Evolutionary conservation across 2,888 invertebrate genomes (phyloP), one percentile per base, ranked within the genome.

Genomic region (Phania funesta): DNA sequence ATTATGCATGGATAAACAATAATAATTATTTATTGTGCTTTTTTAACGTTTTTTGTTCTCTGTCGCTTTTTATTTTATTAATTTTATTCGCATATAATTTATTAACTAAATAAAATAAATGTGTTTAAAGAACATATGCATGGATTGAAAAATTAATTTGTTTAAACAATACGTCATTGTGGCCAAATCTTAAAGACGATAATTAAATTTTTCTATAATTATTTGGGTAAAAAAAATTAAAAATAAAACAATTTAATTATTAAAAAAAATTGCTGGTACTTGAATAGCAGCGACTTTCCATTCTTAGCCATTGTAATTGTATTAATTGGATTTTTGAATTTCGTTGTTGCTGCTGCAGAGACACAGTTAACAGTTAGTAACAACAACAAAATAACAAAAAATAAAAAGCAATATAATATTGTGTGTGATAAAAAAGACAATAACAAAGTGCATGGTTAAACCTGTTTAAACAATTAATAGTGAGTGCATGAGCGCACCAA

Each of bases 1-100:
- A 79, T 73, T 79, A 52, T 67, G 78, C 78, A 71, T 73, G 65
- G 58, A 64, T 79, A 60, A 65, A 73, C 58, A 79, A 60, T 73
- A 79, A 60, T 73, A 79, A 79, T 79, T 52, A 79, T 62, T 77
- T 70, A 58, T 73, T 71, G 18, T 62, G 54, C 29, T 70, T 52
- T 44, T 58, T 35, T 46, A n/a, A 48, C 2, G n/a, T 5, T 29
- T n/a, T 75, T 41, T 26, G 20, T 29, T 48, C 54, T 11, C 13
- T 32, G 22, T 20, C 29, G 11, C 11, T 24, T 20, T 58, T 38
- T n/a, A n/a, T n/a, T n/a, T n/a, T n/a, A n/a, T 29, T 29, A 29
- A n/a, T 38, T 41, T 62, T 44, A 35, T 52, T 29, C 56, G 41
- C 22, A 76, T 60, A 68, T 60, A 62, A 68, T 76, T 76, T 68